Evolutionary conservation across 2,797 vertebrate species (phyloP), one percentile per base, ranked within the genome.

Genomic region (Tiaroga cobitis): DNA sequence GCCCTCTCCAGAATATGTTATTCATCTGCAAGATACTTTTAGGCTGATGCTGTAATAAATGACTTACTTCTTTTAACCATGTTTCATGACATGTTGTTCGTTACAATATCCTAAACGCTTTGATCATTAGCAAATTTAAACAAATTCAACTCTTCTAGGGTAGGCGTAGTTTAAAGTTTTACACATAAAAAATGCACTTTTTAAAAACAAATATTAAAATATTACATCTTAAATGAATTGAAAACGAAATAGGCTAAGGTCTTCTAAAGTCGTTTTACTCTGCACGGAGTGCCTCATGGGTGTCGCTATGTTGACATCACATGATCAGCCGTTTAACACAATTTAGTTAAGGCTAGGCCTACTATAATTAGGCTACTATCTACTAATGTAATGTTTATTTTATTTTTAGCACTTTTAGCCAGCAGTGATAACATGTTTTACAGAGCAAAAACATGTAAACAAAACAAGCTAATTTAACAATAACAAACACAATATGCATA

Each of bases 1-100:
- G 84, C 78, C 84, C 84, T 80, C 77, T 29, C 34, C 56, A 80
- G 29, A 78, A 84, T 11, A 77, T 73, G 46, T 84, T 59, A 72
- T 59, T 84, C 51, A 69, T 80, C 77, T 46, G 77, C 56, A 65
- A 34, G 21, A 85, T 63, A 72, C 84, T 63, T 46, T 79, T 11
- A 72, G 49, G 16, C 46, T 26, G 49, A 78, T 77, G 63, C 19
- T 56, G 46, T 56, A 29, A 39, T 83, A 77, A 21, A 75, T 49
- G 3, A 75, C 56, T 49, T 65, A 11, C 32, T 9, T 56, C 24
- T 49, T 68, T 46, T 8, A 29, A 32, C 13, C 34, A 7, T 43
- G 39, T 43, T 18, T 67, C 13, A 18, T 11, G 37, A 65, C 39
- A 63, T 39, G 49, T 29, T 39, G 61, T 24, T 32, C 26, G 49